These are phyloP conservation scores for Diacarnus erythraeanus DNA, from an alignment of 37 sponge, comb jelly and placozoan genomes.

Conservation along the genomic window DNA sequence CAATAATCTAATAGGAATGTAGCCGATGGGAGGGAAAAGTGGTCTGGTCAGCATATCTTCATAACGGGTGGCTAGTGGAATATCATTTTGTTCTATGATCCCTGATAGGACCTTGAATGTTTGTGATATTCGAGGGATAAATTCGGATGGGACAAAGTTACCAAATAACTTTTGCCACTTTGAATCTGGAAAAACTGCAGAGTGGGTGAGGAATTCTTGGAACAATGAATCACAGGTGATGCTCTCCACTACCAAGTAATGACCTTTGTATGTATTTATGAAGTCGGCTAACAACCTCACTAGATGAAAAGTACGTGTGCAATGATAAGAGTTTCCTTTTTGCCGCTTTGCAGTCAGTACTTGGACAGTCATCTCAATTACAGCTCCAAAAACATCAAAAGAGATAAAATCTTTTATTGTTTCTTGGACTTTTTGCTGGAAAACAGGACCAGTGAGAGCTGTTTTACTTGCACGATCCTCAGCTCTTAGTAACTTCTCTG, in stretches of 20 bases:
- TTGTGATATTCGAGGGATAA: conserved; percentile 55
- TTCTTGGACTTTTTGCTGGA: conserved; percentile 40
- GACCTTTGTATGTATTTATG: conserved; percentile 3
- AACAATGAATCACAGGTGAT: conserved; percentile 53
- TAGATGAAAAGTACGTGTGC: conserved; percentile 87
- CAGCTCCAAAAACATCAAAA: conserved; percentile 36
- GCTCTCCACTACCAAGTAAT: not conserved
- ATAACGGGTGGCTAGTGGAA: conserved; percentile 5
- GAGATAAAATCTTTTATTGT: conserved; percentile 13
- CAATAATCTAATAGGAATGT: conserved; percentile 42
- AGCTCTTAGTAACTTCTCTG: conserved; percentile 12
- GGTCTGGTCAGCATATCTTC: conserved; percentile 17
- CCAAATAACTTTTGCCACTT: conserved; percentile 75
- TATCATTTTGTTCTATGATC: not conserved
- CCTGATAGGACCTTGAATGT: conserved; percentile 13
- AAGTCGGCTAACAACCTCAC: conserved; percentile 60
- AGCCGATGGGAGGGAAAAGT: conserved; percentile 50
- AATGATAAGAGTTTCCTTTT: conserved; percentile 87
- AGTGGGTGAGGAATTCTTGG: conserved; percentile 38
- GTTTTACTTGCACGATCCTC: conserved; percentile 57
- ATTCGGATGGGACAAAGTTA: conserved; percentile 69
- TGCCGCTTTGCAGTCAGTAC: conserved; percentile 49
- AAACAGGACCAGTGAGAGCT: conserved; percentile 73
- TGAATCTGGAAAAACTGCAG: conserved; percentile 4
- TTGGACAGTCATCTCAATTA: conserved; percentile 65